phyloP scores from a whole-genome alignment of 1,140 invertebrate species.

The Drosophila melanogaster region DNA sequence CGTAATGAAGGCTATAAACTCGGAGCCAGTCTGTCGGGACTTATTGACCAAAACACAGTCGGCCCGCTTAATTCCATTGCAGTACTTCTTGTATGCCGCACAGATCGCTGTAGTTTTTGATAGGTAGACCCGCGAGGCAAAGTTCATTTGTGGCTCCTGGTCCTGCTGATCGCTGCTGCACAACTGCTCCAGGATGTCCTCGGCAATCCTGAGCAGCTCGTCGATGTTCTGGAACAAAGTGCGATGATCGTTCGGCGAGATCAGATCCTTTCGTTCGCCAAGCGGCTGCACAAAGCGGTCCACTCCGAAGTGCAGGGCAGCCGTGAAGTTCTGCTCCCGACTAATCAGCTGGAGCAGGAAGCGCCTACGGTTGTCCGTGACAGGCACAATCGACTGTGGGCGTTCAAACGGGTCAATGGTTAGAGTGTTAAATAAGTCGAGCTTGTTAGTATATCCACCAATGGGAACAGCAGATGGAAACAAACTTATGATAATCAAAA shows the following conservation, averaged over 20 bases:
- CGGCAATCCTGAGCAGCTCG: constrained; percentile 91
- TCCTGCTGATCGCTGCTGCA: constrained; percentile 88
- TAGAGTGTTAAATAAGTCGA: background rate
- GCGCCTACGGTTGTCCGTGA: constrained; percentile 85
- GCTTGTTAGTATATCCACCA: background rate
- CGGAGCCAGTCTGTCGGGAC: constrained; percentile 87
- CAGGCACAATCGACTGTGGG: constrained; percentile 74
- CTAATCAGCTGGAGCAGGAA: constrained; percentile 87
- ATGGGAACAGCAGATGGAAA: background rate
- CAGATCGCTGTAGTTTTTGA: constrained; percentile 89
- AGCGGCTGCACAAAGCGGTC: constrained; percentile 90
- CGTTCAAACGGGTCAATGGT: constrained; percentile 6
- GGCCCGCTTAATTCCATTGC: constrained; percentile 92
- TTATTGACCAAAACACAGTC: constrained; percentile 91
- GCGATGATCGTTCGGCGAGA: constrained; percentile 90
- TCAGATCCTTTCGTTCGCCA: constrained; percentile 89
- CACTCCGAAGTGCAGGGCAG: constrained; percentile 90
- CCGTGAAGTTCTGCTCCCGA: constrained; percentile 90
- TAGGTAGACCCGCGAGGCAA: constrained; percentile 89
- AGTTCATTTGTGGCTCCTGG: constrained; percentile 88
- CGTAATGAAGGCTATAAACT: constrained; percentile 90
- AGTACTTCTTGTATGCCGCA: constrained; percentile 91
- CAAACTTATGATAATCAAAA: background rate
- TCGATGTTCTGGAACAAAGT: constrained; percentile 93
- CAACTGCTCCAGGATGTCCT: constrained; percentile 91